Evolutionary conservation across 2,888 invertebrate genomes (phyloP), one percentile per base, ranked within the genome.

Genomic region (Candidula unifasciata): DNA sequence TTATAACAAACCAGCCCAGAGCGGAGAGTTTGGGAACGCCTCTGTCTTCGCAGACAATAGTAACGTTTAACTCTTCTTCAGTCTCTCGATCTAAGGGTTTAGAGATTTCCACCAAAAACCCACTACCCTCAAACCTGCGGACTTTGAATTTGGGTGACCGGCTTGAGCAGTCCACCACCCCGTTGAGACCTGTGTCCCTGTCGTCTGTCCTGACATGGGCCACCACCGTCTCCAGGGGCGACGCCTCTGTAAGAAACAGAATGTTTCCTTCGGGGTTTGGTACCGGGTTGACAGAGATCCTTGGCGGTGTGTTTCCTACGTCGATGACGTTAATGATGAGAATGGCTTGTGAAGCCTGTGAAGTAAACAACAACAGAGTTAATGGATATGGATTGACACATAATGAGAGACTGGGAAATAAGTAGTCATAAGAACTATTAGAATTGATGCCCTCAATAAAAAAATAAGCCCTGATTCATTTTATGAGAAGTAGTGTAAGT

Each of bases 271-370:
- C 82, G 10, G 85, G 86, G 69, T 86, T 81, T 2, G 88, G 86
- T 35, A 89, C 86, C 0, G 88, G 87, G 68, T 86, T 88, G 71
- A 88, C 87, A 24, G 68, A 80, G 16, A 89, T 86, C 69, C 97
- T 95, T 0, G 98, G 98, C 8, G 98, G 97, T 93, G 98, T 97
- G 93, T 98, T 98, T 93, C 98, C 98, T 94, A 97, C 97, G 80
- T 93, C 93, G 91, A 97, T 97, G 18, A 98, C 96, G 10, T 80
- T 82, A 27, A 89, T 83, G 37, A 87, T 82, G 21, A 89, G 86
- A 37, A 88, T 86, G 10, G 91, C 89, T 77, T 89, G 89, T 0
- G 90, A 89, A 18, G 86, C 86, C 57, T 87, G 73, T 2, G n/a
- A 16, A n/a, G 27, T 66, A 5, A 27, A 66, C 24, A n/a, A 21